Evolutionary conservation across 2,113 vertebrate species (phyloP).

Genomic region (Aptenodytes forsteri): DNA sequence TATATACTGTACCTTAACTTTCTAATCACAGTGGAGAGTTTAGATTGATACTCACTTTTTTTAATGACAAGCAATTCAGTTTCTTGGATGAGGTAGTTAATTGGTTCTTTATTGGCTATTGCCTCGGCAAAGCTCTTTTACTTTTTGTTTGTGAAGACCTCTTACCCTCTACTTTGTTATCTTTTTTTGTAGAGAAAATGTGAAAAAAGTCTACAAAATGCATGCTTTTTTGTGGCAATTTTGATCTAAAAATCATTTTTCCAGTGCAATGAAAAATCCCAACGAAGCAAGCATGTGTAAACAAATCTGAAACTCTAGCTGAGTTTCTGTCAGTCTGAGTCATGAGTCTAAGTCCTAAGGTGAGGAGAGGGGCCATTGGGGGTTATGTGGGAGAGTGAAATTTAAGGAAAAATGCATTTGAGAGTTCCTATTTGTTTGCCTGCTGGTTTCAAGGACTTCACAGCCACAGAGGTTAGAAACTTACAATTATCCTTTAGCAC

Average conservation of each 20-base stretch:
- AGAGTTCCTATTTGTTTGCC: neutral
- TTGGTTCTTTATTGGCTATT: slow-evolving; percentile 27
- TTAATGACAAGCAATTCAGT: slow-evolving; percentile 23
- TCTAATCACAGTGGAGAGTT: neutral
- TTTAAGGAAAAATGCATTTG: neutral
- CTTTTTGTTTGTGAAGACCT: neutral
- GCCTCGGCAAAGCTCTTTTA: neutral
- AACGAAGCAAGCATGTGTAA: neutral
- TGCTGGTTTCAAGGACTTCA: neutral
- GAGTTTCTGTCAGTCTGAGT: neutral
- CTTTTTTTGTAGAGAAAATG: neutral
- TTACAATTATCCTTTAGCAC: neutral
- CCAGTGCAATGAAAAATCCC: neutral
- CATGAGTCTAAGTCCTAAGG: neutral
- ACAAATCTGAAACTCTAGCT: neutral
- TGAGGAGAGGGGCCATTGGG: neutral
- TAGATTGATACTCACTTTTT: neutral
- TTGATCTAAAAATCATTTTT: neutral
- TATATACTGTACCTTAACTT: neutral
- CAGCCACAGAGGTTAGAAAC: neutral
- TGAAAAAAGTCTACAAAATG: neutral
- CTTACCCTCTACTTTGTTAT: neutral
- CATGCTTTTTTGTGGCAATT: neutral
- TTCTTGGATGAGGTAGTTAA: slow-evolving; percentile 34
- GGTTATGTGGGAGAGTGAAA: neutral